phyloP scores from a whole-genome alignment of 37 sponge, comb jelly and placozoan species.

The Chondrilla cf. caribensis region DNA sequence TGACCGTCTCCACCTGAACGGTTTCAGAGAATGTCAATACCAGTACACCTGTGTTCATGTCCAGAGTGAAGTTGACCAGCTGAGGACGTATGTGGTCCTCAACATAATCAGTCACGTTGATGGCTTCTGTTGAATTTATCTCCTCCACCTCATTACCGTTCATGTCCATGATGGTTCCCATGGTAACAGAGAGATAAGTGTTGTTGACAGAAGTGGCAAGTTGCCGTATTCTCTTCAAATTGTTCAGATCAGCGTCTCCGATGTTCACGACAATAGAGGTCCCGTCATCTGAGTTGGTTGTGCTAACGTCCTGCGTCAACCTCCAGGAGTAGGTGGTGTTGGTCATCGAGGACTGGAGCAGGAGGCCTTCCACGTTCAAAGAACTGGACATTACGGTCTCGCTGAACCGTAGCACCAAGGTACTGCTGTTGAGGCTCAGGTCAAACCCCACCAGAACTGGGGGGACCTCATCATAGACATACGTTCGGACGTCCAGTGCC shows the following conservation, averaged over 20 bases:
- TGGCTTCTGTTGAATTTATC: constrained; percentile 32
- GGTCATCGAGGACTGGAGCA: constrained; percentile 50
- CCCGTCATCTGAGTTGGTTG: constrained; percentile 52
- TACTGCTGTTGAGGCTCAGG: constrained; percentile 63
- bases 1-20: constrained; percentile 54
- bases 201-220: constrained; percentile 67
- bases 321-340: constrained; percentile 16
- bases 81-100: constrained; percentile 57
- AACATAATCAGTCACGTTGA: constrained; percentile 53
- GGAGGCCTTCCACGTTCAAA: constrained; percentile 52
- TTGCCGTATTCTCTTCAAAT: constrained; percentile 66
- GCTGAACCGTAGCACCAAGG: constrained; percentile 67
- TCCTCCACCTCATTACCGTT: constrained; percentile 60
- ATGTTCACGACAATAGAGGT: constrained; percentile 58
- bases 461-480: constrained; percentile 44
- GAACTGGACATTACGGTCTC: constrained; percentile 77
- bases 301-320: constrained; percentile 23
- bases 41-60: constrained; percentile 66
- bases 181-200: constrained; percentile 72
- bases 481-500: constrained; percentile 43
- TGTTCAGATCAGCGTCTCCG: constrained; percentile 63
- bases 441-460: constrained; percentile 65
- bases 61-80: constrained; percentile 50
- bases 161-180: constrained; percentile 72
- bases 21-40: constrained; percentile 81